Evolutionary conservation across 2,113 vertebrate genomes (phyloP).

Genomic region (Colinus virginianus): DNA sequence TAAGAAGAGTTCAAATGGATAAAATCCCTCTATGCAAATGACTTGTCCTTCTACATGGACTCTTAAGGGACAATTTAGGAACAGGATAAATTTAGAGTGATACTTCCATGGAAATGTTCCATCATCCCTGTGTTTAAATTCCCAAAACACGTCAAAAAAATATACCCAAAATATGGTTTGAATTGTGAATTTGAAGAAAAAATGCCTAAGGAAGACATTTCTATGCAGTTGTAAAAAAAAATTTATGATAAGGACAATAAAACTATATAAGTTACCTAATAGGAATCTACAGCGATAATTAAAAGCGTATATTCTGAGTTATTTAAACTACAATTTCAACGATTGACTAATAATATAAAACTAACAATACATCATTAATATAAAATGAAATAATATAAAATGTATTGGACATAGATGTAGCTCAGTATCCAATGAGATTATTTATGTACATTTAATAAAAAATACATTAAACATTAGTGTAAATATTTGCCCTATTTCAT

Average conservation of each 20-base stretch:
- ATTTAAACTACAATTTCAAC: background rate
- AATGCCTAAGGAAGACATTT: background rate
- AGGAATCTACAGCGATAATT: background rate
- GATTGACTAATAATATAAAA: background rate
- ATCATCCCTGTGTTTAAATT: background rate
- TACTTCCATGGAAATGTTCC: background rate
- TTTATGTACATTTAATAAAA: background rate
- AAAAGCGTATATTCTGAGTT: background rate
- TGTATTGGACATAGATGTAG: background rate
- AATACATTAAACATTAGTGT: background rate
- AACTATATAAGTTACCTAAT: background rate
- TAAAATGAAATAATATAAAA: background rate
- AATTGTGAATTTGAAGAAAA: background rate
- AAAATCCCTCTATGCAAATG: rapidly evolving
- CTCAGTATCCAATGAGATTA: background rate
- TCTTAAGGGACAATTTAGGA: background rate
- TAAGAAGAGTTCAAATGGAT: background rate
- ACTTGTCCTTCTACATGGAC: background rate
- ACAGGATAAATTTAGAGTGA: background rate
- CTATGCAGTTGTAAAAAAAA: background rate
- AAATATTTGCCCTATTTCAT: background rate
- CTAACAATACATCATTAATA: background rate
- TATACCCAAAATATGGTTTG: background rate
- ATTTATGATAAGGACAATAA: background rate
- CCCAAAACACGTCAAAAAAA: background rate